Evolutionary conservation across 2,797 vertebrate genomes (phyloP).

Genomic region (Darevskia nairensis): DNA sequence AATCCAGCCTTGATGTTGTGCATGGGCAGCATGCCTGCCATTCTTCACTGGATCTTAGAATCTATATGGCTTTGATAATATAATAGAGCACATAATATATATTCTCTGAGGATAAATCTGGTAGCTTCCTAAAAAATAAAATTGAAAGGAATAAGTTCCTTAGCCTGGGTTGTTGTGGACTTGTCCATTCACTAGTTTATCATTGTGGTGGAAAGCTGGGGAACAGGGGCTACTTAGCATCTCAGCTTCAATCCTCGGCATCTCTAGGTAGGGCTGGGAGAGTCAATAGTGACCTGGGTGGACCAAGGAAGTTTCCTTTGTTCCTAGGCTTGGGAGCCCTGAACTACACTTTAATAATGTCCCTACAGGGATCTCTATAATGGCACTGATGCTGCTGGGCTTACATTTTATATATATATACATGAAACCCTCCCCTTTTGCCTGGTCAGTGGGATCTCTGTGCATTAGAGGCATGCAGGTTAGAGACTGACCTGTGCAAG

Average conservation of each 20-base stretch:
- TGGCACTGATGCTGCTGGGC: no score
- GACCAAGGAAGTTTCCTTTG: background rate
- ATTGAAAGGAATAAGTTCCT: background rate
- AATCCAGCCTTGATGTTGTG: no score
- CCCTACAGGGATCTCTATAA: no score
- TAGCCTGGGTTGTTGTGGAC: background rate
- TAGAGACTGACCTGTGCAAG: background rate
- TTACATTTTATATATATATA: no score
- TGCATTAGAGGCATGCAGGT: background rate
- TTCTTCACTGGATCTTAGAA: background rate
- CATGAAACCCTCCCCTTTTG: background rate
- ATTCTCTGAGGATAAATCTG: background rate
- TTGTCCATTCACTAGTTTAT: background rate
- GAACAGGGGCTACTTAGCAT: background rate
- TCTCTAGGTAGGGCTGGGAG: no score
- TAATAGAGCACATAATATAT: background rate
- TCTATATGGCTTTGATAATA: background rate
- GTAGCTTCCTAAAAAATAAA: background rate
- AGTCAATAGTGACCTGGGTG: no score
- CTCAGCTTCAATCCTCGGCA: no score
- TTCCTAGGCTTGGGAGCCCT: no score
- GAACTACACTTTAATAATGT: no score
- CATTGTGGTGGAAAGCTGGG: background rate
- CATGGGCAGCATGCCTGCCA: no score
- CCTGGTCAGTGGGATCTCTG: background rate